phyloP scores from a whole-genome alignment of 2,113 vertebrate genomes.

The Stegostoma tigrinum region DNA sequence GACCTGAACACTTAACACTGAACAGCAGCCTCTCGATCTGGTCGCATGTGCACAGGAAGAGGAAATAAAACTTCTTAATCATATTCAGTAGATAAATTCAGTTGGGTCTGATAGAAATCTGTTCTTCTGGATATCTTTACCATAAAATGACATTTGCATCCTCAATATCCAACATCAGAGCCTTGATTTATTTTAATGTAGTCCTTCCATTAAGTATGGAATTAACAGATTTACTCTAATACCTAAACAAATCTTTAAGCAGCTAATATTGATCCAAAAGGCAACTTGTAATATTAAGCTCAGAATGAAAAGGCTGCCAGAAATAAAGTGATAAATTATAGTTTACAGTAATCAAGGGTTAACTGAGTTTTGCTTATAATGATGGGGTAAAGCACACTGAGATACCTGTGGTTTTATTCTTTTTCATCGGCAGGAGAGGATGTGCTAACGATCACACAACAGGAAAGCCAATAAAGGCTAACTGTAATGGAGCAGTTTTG shows the following conservation, averaged over 20 bases:
- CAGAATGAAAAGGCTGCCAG: background rate
- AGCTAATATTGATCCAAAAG: background rate
- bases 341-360: conserved; percentile 10
- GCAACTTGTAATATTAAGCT: background rate
- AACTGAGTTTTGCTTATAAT: background rate
- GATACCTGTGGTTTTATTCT: background rate
- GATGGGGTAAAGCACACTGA: background rate
- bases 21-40: background rate
- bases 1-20: background rate
- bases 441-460: conserved; percentile 19
- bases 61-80: background rate
- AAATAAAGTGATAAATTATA: background rate
- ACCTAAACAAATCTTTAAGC: background rate
- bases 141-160: background rate
- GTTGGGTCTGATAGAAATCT: background rate
- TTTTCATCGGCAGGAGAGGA: background rate
- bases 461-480: conserved; percentile 24
- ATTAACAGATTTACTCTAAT: background rate
- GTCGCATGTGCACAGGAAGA: background rate
- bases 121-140: background rate
- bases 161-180: too few relatives aligned
- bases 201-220: background rate
- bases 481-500: background rate
- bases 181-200: background rate
- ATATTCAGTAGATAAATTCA: background rate